Conservation (phyloP, 2,113 vertebrate species). For the Anarhynchus alexandrinus region DNA sequence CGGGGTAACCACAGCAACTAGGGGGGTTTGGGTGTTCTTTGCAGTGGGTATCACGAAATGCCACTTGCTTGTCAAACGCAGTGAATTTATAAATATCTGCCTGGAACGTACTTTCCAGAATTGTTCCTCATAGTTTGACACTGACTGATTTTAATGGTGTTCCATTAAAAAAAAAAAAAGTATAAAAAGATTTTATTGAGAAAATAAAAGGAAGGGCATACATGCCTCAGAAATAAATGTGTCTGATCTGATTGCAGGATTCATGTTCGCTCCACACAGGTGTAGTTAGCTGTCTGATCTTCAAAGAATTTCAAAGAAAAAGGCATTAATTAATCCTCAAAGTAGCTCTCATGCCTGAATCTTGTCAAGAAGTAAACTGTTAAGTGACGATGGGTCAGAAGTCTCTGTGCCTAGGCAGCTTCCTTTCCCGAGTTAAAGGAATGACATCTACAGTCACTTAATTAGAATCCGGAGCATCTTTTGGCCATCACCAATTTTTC, state of each 20-base stretch:
- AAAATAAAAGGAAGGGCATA: not conserved
- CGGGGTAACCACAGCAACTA: constrained; percentile 52
- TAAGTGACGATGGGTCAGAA: not conserved
- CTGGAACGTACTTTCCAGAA: not conserved
- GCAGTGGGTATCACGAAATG: not conserved
- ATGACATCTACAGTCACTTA: rapidly evolving
- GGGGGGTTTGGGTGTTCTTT: not conserved
- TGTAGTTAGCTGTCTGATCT: not conserved
- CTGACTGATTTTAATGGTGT: not conserved
- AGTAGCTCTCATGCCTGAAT: not conserved
- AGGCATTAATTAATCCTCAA: not conserved
- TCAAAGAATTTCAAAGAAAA: not conserved
- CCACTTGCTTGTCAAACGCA: not conserved
- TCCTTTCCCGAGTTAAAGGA: not conserved
- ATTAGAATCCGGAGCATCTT: not conserved
- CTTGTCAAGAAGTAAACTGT: not conserved
- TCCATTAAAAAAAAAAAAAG: not conserved
- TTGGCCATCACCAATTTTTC: rapidly evolving
- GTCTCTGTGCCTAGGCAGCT: rapidly evolving
- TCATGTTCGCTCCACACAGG: rapidly evolving
- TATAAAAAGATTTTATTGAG: not conserved
- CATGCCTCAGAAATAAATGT: not conserved
- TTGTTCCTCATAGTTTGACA: not conserved
- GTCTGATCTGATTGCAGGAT: not conserved
- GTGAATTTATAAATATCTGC: not conserved